Conservation (phyloP, 2,113 vertebrate species). For the Onychostoma macrolepis region DNA sequence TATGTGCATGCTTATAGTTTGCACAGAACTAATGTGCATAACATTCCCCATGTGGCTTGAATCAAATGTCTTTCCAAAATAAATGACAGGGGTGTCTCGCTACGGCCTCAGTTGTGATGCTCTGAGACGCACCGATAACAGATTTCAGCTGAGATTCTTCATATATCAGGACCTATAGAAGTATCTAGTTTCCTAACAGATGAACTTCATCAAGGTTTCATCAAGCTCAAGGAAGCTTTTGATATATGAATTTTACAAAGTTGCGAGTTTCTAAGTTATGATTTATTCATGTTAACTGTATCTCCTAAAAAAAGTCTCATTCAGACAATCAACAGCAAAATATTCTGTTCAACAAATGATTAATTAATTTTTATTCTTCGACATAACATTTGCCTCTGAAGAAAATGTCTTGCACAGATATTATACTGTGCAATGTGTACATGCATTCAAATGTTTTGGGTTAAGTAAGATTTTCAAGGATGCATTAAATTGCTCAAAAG, state of each 20-base stretch:
- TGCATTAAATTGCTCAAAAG: too few relatives aligned
- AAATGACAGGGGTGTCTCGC: constrained; percentile 29
- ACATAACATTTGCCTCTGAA: background rate
- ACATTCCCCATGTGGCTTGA: constrained; percentile 37
- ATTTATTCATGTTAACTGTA: background rate
- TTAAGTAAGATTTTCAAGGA: too few relatives aligned
- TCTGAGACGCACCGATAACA: constrained; percentile 16
- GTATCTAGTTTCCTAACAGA: constrained; percentile 10
- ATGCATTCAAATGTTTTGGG: too few relatives aligned
- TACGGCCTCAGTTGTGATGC: constrained; percentile 9
- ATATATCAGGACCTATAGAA: background rate
- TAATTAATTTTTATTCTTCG: too few relatives aligned
- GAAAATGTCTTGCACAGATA: too few relatives aligned
- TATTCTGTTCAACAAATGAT: too few relatives aligned
- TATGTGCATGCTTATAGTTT: constrained; percentile 15
- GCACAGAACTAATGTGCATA: background rate
- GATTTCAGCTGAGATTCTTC: constrained; percentile 22
- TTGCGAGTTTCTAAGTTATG: background rate
- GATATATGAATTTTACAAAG: constrained; percentile 12
- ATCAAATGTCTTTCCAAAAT: constrained; percentile 35
- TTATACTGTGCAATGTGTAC: too few relatives aligned
- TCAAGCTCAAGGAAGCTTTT: constrained; percentile 14
- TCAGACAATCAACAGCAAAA: background rate
- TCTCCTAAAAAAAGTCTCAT: background rate
- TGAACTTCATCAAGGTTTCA: background rate